A percentile compares a stretch with the other conserved stretches of the same genome.
Evolutionary conservation across 1,140 invertebrate genomes (phyloP).

Genomic region (Eueides isabella): DNA sequence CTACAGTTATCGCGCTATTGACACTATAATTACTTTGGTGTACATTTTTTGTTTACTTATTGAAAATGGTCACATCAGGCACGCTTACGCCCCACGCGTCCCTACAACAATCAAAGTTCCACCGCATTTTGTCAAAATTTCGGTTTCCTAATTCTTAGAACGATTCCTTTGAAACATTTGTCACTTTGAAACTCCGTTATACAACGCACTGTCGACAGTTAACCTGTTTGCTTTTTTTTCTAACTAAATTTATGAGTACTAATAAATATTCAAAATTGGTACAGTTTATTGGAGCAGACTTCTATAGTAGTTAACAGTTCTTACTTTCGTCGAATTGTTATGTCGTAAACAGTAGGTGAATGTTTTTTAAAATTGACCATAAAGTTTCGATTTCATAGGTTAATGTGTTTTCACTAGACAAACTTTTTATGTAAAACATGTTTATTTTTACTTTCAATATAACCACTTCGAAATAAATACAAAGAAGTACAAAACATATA

Average conservation of each 20-base stretch:
- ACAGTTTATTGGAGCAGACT: constrained; percentile 72
- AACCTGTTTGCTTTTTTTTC: constrained; percentile 53
- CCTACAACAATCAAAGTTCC: constrained; percentile 51
- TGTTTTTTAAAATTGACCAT: constrained; percentile 36
- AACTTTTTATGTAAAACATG: not conserved
- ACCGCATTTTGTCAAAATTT: constrained; percentile 77
- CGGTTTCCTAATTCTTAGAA: constrained; percentile 71
- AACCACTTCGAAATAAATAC: too few relatives aligned
- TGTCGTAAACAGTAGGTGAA: constrained; percentile 51
- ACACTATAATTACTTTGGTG: constrained; percentile 70
- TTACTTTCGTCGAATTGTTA: constrained; percentile 67
- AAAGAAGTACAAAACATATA: too few relatives aligned
- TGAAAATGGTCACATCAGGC: constrained; percentile 69
- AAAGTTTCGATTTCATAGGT: constrained; percentile 70
- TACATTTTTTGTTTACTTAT: constrained; percentile 63
- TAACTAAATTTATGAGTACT: constrained; percentile 57
- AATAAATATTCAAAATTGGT: constrained; percentile 75
- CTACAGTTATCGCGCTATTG: constrained; percentile 65
- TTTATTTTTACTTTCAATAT: not conserved
- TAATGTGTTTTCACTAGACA: constrained; percentile 31
- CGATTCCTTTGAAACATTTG: constrained; percentile 50
- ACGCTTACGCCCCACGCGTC: constrained; percentile 65
- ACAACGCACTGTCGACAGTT: constrained; percentile 65
- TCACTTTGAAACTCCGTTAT: constrained; percentile 64
- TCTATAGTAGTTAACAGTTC: constrained; percentile 72